A percentile compares a stretch with the other conserved stretches of the same genome.
Evolutionary conservation across 2,797 vertebrate species (phyloP).

Genomic region (Esox masquinongy): DNA sequence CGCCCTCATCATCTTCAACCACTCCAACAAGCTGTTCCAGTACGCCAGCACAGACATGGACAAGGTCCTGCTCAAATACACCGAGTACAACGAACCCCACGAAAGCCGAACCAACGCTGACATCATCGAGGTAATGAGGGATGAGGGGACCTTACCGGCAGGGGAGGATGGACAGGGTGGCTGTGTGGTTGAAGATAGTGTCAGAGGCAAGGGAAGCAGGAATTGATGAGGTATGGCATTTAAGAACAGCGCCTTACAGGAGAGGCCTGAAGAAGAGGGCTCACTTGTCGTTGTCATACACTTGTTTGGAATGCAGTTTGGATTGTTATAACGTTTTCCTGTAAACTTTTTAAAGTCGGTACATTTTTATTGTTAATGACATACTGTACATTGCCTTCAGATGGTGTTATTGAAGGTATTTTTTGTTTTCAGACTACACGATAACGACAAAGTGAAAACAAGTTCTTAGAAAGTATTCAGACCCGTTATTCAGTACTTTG

Average conservation of each 20-base stretch:
- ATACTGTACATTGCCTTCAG: too few species aligned
- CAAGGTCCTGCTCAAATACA: constrained; percentile 91
- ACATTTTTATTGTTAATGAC: too few species aligned
- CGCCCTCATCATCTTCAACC: constrained; percentile 98
- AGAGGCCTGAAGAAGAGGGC: neutral
- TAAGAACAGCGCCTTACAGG: neutral
- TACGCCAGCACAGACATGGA: constrained; percentile 94
- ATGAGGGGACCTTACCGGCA: neutral
- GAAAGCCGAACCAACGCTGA: constrained; percentile 96
- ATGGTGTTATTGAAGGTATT: too few species aligned
- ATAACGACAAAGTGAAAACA: too few species aligned
- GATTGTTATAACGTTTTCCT: neutral
- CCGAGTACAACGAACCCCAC: constrained; percentile 95
- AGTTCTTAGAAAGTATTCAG: too few species aligned
- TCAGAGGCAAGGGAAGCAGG: neutral
- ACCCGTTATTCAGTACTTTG: too few species aligned
- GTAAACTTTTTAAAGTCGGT: too few species aligned
- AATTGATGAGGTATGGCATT: neutral
- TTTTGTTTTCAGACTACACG: too few species aligned
- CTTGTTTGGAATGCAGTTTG: neutral
- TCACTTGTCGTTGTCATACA: neutral
- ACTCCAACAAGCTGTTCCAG: constrained; percentile 98
- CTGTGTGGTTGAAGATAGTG: neutral
- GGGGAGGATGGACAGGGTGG: neutral
- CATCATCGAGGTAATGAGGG: constrained; percentile 87